Evolutionary conservation across 2,888 invertebrate species (phyloP), one percentile per base, ranked within the genome.

Genomic region (Chloroclystis v-ata): DNA sequence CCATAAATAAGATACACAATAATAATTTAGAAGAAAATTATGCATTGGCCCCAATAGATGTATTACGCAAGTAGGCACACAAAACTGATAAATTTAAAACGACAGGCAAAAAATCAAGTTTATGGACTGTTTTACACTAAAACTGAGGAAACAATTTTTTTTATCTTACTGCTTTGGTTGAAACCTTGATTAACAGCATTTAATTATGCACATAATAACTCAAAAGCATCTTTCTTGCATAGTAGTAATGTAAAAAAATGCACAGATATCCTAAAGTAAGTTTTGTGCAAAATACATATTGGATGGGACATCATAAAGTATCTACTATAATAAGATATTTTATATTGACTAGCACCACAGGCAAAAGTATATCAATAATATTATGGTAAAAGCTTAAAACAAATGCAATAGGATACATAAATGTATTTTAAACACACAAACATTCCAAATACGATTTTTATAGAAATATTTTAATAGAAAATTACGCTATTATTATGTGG

Each of bases 301-400:
- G 35, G 35, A 35, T 35, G 40, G 16, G 20, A 6, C 28, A 35
- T 35, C 16, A 7, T 35, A 20, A 14, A 33, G 14, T 20, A 32
- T 41, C 26, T 42, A 47, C 35, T 43, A 35, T 28, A 49, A 14
- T 6, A 33, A n/a, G n/a, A n/a, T n/a, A n/a, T n/a, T n/a, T n/a
- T 33, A 16, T 14, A 26, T 39, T 72, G 73, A 74, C 72, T 74
- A 74, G 74, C 72, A 72, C 69, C 69, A 62, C 52, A 60, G 66
- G 67, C 62, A 69, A 66, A 59, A n/a, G 33, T 37, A 37, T 32
- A 37, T 43, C 29, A 49, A 30, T 55, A 51, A 46, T 24, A 40
- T 47, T 47, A 51, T 46, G 40, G 39, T 52, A 49, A 54, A 58
- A 49, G 48, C 50, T 48, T 47, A 56, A 49, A 53, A 41, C 40